Conservation (phyloP, 1,140 invertebrate species). For the Pseudomyrmex sp. region DNA sequence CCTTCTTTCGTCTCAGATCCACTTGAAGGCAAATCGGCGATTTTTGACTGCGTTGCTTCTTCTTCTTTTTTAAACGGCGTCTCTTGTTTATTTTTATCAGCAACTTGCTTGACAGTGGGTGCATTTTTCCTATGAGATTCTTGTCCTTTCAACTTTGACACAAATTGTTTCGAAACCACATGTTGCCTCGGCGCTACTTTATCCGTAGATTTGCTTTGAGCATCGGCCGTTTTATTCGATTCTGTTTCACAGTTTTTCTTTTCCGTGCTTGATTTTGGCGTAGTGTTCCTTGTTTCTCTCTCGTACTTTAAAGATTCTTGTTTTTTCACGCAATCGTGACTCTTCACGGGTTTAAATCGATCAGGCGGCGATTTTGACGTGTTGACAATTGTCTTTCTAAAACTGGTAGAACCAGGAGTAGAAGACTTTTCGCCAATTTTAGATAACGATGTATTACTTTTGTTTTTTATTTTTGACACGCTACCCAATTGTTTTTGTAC, state of each 20-base stretch:
- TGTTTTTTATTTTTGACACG: slow-evolving; percentile 35
- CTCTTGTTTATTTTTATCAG: slow-evolving; percentile 19
- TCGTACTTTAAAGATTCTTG: slow-evolving; percentile 67
- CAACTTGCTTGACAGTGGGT: neutral
- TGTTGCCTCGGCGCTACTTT: neutral
- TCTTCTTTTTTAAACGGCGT: slow-evolving; percentile 1
- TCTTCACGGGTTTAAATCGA: slow-evolving; percentile 50
- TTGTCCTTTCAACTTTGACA: neutral
- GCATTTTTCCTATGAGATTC: neutral
- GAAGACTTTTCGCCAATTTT: slow-evolving; percentile 42
- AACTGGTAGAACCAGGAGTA: slow-evolving; percentile 2
- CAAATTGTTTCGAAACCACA: slow-evolving; percentile 1
- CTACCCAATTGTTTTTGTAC: neutral
- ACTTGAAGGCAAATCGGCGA: neutral
- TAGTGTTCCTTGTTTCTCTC: slow-evolving; percentile 47
- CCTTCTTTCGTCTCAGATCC: slow-evolving; percentile 16
- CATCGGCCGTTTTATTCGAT: slow-evolving; percentile 10
- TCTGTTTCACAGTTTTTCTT: slow-evolving; percentile 15
- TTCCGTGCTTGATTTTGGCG: slow-evolving; percentile 7
- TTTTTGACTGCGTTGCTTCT: neutral
- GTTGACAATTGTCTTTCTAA: slow-evolving; percentile 28
- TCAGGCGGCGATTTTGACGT: slow-evolving; percentile 6
- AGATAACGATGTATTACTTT: slow-evolving; percentile 15
- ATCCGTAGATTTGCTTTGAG: slow-evolving; percentile 4
- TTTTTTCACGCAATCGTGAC: slow-evolving; percentile 61